Evolutionary conservation across 2,797 vertebrate genomes (phyloP), one percentile per base, ranked within the genome.

Genomic region (Sphenodon punctatus): DNA sequence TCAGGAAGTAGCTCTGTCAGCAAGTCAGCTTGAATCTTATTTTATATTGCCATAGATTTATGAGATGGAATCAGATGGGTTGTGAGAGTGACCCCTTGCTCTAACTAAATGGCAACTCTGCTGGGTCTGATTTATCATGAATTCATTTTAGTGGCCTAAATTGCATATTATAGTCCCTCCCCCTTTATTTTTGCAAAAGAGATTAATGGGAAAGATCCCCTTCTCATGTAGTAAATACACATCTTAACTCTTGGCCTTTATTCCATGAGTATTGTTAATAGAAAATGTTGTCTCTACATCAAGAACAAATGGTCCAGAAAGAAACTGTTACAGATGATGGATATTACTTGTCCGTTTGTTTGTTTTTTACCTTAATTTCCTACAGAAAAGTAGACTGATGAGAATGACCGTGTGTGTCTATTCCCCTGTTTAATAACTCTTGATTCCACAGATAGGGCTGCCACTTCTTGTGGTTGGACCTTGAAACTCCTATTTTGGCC

Each of bases 31-130:
- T 90, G 82, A 89, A 69, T 80, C 64, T 73, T 79, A 78, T 80
- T 91, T 85, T 85, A 79, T 86, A 75, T 85, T 84, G 70, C 85
- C 67, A 46, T 56, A 65, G 75, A 66, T 80, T 82, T 88, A 90
- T n/a, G 79, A 88, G 70, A 64, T 85, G 68, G 75, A 60, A 58
- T 56, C 48, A 34, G 71, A 60, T 74, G 22, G 42, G 71, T 67
- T 45, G 14, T 39, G 45, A 79, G 10, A 22, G 27, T n/a, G n/a
- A n/a, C 45, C 66, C 59, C 32, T 6, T 42, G 25, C 38, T 71
- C 56, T 63, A 51, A 68, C 32, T 30, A 74, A 78, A 68, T 39
- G 56, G 68, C 41, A 73, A 66, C 13, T 2, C 42, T 67, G 51
- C 38, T 67, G 49, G 71, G 8, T 66, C 67, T 72, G 19, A 15